Evolutionary conservation across 2,113 vertebrate species (phyloP), one percentile per base, ranked within the genome.

Genomic region (Holacanthus passer): DNA sequence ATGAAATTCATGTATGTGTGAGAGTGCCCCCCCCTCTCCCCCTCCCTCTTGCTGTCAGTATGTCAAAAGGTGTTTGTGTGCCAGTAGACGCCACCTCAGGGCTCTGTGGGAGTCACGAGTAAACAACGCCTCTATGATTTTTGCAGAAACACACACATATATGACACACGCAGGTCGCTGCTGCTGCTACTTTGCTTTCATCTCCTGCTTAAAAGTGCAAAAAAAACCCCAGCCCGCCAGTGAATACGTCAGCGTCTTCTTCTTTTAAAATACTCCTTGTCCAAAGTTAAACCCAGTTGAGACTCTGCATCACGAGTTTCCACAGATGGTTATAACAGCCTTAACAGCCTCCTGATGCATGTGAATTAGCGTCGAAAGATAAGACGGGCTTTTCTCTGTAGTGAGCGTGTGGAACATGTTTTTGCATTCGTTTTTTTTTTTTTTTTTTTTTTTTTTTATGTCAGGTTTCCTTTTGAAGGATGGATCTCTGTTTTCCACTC

Each of bases 61-160:
- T 41, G 85, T 86, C 80, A 68, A 31, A 82, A 83, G 86, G 78
- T 90, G 89, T 91, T 83, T 69, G 86, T 91, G 84, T 91, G 88
- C 84, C 81, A 89, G 77, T 89, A 87, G 86, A 90, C 59, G 81
- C 85, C 90, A 91, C 88, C 92, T 95, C 90, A 93, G 91, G 93
- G 90, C 90, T 92, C 91, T 71, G 85, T 83, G 87, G 75, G 89
- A 88, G 90, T 92, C 88, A 70, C 55, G 69, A 81, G 79, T 70
- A 71, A 74, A 86, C 31, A 39, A 85, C 47, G 81, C 84, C 87
- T 82, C 74, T 79, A 62, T 70, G 53, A 74, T 74, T 84, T 45
- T 73, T 68, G 82, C 77, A 83, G 50, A 86, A 52, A 87, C 32
- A 68, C 31, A 60, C 41, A 71, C 12, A 39, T 14, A 14, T n/a